phyloP scores from a whole-genome alignment of 1,140 invertebrate genomes.

The Vanessa tameamea region DNA sequence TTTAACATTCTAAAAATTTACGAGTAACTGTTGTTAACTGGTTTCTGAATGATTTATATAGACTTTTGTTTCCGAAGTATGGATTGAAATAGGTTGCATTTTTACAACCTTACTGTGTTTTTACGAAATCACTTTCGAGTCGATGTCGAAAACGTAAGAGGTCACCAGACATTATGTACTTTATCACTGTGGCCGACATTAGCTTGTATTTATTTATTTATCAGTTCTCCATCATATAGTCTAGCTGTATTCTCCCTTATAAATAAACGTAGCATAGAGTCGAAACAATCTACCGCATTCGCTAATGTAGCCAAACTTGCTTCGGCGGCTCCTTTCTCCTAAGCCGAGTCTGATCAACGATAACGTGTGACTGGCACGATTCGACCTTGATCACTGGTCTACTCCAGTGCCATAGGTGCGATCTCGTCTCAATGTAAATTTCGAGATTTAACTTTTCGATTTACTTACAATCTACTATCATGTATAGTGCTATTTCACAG shows the following conservation, averaged over 20 bases:
- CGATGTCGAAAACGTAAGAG: too few species aligned
- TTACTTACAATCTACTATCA: too few species aligned
- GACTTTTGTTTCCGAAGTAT: background rate
- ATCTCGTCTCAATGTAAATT: conserved; percentile 9
- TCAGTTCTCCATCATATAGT: background rate
- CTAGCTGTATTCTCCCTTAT: background rate
- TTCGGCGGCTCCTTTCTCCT: conserved; percentile 51
- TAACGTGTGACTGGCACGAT: conserved; percentile 43
- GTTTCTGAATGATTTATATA: background rate
- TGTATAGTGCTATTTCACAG: too few species aligned
- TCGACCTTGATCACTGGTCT: conserved; percentile 43
- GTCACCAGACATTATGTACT: too few species aligned
- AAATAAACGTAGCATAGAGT: background rate
- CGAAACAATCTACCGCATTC: conserved; percentile 6
- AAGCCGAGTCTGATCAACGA: conserved; percentile 41
- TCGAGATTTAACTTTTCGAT: background rate
- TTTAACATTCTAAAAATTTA: conserved; percentile 3
- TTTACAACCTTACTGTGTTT: background rate
- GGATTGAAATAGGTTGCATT: background rate
- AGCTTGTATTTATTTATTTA: background rate
- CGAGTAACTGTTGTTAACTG: background rate
- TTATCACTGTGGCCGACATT: background rate
- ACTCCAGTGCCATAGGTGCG: conserved; percentile 18
- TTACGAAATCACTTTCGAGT: background rate
- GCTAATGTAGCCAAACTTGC: conserved; percentile 35